These are phyloP conservation scores for Ceratosolen solmsi DNA, from an alignment of 1,140 invertebrate genomes.

Conservation along the genomic window DNA sequence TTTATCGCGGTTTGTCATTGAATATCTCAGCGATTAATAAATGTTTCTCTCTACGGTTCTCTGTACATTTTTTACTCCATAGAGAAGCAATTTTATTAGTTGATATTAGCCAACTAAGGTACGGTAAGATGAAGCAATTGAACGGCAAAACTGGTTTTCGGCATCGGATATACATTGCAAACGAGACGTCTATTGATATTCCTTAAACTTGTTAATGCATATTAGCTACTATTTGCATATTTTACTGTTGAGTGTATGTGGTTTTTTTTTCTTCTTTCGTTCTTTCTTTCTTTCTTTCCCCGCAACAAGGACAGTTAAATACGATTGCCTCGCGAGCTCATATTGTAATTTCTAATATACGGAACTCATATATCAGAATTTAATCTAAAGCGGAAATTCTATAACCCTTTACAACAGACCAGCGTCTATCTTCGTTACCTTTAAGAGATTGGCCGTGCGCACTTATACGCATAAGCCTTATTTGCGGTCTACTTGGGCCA, in stretches of 20 bases:
- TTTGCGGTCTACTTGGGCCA: background rate
- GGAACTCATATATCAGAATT: background rate
- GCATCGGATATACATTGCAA: background rate
- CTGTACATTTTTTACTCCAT: background rate
- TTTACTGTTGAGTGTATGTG: background rate
- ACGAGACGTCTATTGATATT: slow-evolving; percentile 13
- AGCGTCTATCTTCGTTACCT: background rate
- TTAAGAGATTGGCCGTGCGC: background rate
- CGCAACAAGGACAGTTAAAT: background rate
- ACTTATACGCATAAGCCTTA: background rate
- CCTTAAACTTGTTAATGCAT: slow-evolving; percentile 10
- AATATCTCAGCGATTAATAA: background rate
- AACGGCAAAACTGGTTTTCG: slow-evolving; percentile 7
- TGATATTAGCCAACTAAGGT: background rate
- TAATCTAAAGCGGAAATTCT: slow-evolving; percentile 10
- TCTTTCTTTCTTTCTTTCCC: no score
- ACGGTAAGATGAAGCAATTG: background rate
- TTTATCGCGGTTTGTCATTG: background rate
- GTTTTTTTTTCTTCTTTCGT: no score
- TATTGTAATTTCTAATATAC: background rate
- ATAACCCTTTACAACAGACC: background rate
- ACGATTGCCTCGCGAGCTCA: background rate
- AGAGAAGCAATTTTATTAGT: background rate
- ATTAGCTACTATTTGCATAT: background rate
- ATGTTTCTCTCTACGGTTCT: background rate